Conservation (phyloP, 92 coral and sea anemone genomes). For the Bergia sp. region DNA sequence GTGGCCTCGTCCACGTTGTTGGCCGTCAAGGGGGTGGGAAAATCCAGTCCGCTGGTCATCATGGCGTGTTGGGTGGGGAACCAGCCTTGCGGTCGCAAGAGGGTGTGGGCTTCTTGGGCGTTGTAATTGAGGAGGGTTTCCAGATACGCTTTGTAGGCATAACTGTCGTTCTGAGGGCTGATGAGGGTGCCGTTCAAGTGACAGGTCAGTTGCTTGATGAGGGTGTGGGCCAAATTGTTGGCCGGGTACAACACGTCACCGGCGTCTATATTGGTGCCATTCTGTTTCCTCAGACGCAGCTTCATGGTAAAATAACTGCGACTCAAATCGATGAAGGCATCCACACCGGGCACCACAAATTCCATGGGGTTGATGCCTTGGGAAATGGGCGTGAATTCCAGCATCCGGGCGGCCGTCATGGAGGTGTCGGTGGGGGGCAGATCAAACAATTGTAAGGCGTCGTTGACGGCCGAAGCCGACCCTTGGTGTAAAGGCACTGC, state of each 20-base stretch:
- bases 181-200: constrained; percentile 7
- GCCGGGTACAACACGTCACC: constrained; percentile 12
- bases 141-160: not conserved
- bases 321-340: not conserved
- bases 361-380: constrained; percentile 19
- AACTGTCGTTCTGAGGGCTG: constrained; percentile 36
- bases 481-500: too few species aligned
- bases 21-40: constrained; percentile 11
- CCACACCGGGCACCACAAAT: not conserved
- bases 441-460: constrained; percentile 24
- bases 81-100: constrained; percentile 31
- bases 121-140: constrained; percentile 37
- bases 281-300: too few species aligned
- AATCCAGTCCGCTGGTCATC: not conserved
- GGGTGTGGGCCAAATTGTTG: constrained; percentile 17
- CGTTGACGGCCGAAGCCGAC: constrained; percentile 34
- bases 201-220: constrained; percentile 4
- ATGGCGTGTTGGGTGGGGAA: not conserved
- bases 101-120: constrained; percentile 26
- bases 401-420: constrained; percentile 3
- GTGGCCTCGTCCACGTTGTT: not conserved
- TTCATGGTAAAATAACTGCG: constrained; percentile 7
- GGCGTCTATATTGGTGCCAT: not conserved
- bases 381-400: not conserved
- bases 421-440: constrained; percentile 16